phyloP scores from a whole-genome alignment of 1,140 invertebrate genomes.

The Zaprionus gabonicus region DNA sequence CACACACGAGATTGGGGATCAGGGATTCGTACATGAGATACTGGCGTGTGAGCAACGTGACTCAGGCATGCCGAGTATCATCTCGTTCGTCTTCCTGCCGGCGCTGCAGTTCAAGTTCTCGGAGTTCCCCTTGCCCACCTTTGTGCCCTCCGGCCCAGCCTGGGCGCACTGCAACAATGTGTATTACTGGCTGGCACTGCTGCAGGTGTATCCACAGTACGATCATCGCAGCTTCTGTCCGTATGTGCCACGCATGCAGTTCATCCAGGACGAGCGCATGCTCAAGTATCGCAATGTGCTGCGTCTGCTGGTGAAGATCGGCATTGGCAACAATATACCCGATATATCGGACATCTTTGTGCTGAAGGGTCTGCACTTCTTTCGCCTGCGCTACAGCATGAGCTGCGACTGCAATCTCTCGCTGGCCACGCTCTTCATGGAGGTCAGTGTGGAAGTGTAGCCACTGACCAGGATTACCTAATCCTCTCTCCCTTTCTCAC shows the following conservation, averaged over 20 bases:
- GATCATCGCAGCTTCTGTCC: conserved; percentile 61
- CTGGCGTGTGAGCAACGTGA: conserved; percentile 49
- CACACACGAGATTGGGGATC: conserved; percentile 61
- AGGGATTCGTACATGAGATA: conserved; percentile 62
- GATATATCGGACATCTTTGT: conserved; percentile 60
- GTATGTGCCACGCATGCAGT: conserved; percentile 60
- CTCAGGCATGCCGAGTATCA: conserved; percentile 52
- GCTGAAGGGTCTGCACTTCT: conserved; percentile 58
- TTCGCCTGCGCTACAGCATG: conserved; percentile 54
- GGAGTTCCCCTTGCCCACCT: conserved; percentile 49
- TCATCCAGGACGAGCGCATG: conserved; percentile 53
- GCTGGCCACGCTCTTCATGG: conserved; percentile 54
- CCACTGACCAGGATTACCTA: not conserved
- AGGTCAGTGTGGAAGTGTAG: conserved; percentile 33
- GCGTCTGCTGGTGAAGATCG: conserved; percentile 53
- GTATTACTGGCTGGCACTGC: conserved; percentile 55
- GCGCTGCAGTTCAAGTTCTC: conserved; percentile 51
- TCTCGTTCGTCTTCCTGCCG: conserved; percentile 60
- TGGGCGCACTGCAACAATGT: conserved; percentile 55
- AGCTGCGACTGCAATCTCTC: conserved; percentile 55
- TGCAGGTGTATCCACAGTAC: conserved; percentile 59
- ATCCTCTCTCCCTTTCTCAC: not conserved
- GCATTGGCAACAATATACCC: conserved; percentile 56
- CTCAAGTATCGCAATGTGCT: conserved; percentile 56
- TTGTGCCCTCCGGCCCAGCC: conserved; percentile 48